Evolutionary conservation across 2,888 invertebrate species (phyloP).

Genomic region (Drosophila borborema): DNA sequence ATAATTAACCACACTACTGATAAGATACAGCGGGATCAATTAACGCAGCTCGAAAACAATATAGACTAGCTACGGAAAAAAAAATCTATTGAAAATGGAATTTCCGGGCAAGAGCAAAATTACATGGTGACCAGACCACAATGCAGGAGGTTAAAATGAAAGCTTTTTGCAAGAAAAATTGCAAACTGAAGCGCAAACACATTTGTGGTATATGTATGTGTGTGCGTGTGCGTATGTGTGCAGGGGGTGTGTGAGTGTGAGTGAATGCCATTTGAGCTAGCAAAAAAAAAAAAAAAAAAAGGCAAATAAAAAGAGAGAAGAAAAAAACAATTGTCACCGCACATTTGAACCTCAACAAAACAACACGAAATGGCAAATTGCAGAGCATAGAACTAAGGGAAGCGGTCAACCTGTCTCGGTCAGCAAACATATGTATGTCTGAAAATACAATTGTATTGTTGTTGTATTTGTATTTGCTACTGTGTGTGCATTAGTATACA

Average conservation of each 20-base stretch:
- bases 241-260: constrained; percentile 6
- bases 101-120: constrained; percentile 36
- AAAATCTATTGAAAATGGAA: constrained; percentile 17
- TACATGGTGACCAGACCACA: constrained; percentile 23
- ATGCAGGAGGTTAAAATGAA: constrained; percentile 20
- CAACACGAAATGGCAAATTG: constrained; percentile 66
- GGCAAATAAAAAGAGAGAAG: constrained; percentile 47
- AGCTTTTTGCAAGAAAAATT: constrained; percentile 49
- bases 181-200: constrained; percentile 40
- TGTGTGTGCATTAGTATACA: background rate
- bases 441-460: constrained; percentile 23
- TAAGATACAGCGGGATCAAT: constrained; percentile 29
- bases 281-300: constrained; percentile 47
- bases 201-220: constrained; percentile 31
- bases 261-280: constrained; percentile 9
- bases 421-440: constrained; percentile 47
- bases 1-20: constrained; percentile 40
- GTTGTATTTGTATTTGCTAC: background rate
- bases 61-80: background rate
- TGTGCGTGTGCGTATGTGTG: constrained; percentile 15
- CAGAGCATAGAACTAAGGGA: constrained; percentile 40
- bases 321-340: constrained; percentile 74
- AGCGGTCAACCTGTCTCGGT: constrained; percentile 39
- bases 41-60: background rate
- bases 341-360: constrained; percentile 66